Conservation (phyloP, 2,888 invertebrate species). For the Drosophila nr. perissopoda region DNA sequence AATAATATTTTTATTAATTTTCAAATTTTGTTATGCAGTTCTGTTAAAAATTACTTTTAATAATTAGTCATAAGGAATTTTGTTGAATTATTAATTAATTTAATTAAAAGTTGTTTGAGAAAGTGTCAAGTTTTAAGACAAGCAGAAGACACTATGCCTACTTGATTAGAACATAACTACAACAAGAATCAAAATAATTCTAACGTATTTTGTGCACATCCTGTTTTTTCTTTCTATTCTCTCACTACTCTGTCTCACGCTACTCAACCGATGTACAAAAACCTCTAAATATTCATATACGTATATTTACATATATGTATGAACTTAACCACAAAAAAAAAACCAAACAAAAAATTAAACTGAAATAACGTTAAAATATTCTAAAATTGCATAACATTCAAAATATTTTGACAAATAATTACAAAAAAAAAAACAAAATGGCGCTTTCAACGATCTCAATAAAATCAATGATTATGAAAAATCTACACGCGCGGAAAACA, state of each 20-base stretch:
- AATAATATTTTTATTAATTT: constrained; percentile 35
- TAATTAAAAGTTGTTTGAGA: constrained; percentile 65
- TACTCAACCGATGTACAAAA: constrained; percentile 80
- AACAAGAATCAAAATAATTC: constrained; percentile 82
- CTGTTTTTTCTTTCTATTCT: constrained; percentile 84
- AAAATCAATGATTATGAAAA: constrained; percentile 37
- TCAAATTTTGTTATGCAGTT: constrained; percentile 72
- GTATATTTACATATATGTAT: constrained; percentile 60
- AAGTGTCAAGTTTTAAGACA: constrained; percentile 54
- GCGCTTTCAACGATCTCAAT: constrained; percentile 71
- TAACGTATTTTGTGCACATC: constrained; percentile 85
- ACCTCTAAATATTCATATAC: constrained; percentile 54
- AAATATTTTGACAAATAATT: constrained; percentile 53
- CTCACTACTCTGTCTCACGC: constrained; percentile 82
- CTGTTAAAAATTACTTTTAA: constrained; percentile 66
- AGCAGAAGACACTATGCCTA: constrained; percentile 53
- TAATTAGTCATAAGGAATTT: constrained; percentile 65
- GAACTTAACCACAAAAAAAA: constrained; percentile 64
- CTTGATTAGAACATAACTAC: constrained; percentile 64
- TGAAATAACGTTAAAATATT: constrained; percentile 57
- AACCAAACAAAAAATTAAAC: constrained; percentile 49
- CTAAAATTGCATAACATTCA: constrained; percentile 64
- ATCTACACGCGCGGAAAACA: constrained; percentile 50
- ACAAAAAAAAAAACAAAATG: constrained; percentile 41
- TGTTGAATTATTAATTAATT: constrained; percentile 56